A percentile compares a stretch with the other conserved stretches of the same genome.
Conservation (phyloP, 92 coral and sea anemone species). For the Heteractis magnifica region DNA sequence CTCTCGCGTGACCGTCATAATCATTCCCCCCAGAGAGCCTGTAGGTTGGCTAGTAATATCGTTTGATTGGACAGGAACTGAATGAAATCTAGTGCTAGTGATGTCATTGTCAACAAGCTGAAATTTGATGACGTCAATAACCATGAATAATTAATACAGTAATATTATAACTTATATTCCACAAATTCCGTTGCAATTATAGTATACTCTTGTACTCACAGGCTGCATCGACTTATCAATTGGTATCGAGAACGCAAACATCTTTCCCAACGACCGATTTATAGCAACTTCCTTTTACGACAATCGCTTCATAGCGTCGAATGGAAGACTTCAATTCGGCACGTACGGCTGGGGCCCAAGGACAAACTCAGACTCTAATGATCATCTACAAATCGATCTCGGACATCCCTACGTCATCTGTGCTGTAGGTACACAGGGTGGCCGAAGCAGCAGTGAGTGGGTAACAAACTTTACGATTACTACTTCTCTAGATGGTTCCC, state of each 20-base stretch:
- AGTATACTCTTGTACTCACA: neutral
- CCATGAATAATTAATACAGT: no score
- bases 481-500: neutral
- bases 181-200: no score
- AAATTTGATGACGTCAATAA: no score
- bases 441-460: neutral
- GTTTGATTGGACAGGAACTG: no score
- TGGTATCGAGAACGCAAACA: constrained; percentile 16
- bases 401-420: constrained; percentile 12
- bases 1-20: no score
- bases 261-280: constrained; percentile 26
- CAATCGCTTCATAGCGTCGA: constrained; percentile 5
- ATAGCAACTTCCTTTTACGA: constrained; percentile 22
- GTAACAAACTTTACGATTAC: constrained; percentile 15
- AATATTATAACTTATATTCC: no score
- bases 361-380: neutral
- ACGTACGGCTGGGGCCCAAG: constrained; percentile 16
- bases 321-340: constrained; percentile 8
- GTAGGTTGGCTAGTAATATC: no score
- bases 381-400: constrained; percentile 27
- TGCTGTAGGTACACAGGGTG: constrained; percentile 18
- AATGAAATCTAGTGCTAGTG: no score
- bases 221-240: constrained; percentile 5
- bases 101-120: no score
- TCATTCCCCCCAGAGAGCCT: no score